These are phyloP conservation scores for Aythya baeri DNA, from an alignment of 2,113 vertebrate species.

Conservation along the genomic window DNA sequence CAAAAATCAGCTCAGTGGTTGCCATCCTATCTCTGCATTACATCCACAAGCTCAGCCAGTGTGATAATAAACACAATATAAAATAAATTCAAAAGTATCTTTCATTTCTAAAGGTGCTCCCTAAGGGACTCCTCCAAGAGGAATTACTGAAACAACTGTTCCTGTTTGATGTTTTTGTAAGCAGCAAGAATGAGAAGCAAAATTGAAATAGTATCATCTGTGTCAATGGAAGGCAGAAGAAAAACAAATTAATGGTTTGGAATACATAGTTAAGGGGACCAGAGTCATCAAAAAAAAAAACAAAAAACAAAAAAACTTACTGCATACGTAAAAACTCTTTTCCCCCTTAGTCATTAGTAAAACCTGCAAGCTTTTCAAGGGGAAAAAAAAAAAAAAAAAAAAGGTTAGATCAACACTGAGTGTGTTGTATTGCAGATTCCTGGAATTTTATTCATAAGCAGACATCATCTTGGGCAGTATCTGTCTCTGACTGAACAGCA, in stretches of 20 bases:
- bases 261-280: background rate
- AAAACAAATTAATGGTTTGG: background rate
- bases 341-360: background rate
- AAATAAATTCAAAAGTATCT: background rate
- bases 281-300: background rate
- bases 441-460: background rate
- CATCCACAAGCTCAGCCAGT: background rate
- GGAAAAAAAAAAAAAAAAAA: background rate
- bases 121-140: background rate
- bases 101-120: background rate
- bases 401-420: background rate
- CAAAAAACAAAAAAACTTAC: background rate
- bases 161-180: background rate
- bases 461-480: background rate
- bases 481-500: background rate
- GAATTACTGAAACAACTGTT: background rate
- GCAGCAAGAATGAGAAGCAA: background rate
- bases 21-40: background rate
- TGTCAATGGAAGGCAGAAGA: background rate
- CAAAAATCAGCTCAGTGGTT: background rate
- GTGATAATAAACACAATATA: background rate
- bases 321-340: background rate
- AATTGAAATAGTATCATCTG: background rate
- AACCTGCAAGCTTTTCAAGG: background rate
- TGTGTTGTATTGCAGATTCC: background rate